phyloP scores from a whole-genome alignment of 2,888 invertebrate genomes.

The Resseliella maxima region DNA sequence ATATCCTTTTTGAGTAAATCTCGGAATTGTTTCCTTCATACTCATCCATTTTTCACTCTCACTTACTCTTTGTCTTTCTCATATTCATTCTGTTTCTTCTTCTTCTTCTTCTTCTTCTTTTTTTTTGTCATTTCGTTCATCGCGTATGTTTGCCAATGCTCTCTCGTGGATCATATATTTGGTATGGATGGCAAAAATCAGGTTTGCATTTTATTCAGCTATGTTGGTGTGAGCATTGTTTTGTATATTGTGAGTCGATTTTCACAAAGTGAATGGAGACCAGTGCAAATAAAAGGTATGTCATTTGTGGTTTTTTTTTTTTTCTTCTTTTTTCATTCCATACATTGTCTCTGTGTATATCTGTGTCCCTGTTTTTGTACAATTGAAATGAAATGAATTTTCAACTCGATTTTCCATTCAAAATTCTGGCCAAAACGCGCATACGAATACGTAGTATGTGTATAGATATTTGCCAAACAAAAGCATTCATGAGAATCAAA shows the following conservation, averaged over 20 bases:
- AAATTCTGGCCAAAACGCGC: not conserved
- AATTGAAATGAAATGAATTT: not conserved
- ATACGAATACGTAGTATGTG: no score
- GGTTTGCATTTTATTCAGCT: slow-evolving; percentile 87
- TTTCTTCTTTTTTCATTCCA: not conserved
- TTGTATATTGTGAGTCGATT: slow-evolving; percentile 96
- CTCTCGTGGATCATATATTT: not conserved
- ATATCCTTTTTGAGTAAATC: not conserved
- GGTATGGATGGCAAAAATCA: slow-evolving; percentile 61
- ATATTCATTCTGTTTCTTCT: not conserved
- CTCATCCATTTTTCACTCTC: not conserved
- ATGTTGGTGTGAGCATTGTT: slow-evolving; percentile 96
- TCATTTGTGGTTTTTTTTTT: not conserved
- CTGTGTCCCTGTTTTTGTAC: no score
- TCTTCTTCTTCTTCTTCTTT: not conserved
- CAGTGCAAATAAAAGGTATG: slow-evolving; percentile 70
- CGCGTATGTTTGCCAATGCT: not conserved
- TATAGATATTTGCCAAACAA: not conserved
- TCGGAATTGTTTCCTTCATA: not conserved
- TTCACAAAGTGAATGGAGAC: slow-evolving; percentile 97
- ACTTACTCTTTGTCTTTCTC: not conserved
- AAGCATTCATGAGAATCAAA: not conserved
- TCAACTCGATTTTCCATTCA: not conserved
- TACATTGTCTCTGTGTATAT: no score
- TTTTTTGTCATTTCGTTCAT: not conserved